phyloP scores from a whole-genome alignment of 1,140 invertebrate species.

The Lineus longissimus region DNA sequence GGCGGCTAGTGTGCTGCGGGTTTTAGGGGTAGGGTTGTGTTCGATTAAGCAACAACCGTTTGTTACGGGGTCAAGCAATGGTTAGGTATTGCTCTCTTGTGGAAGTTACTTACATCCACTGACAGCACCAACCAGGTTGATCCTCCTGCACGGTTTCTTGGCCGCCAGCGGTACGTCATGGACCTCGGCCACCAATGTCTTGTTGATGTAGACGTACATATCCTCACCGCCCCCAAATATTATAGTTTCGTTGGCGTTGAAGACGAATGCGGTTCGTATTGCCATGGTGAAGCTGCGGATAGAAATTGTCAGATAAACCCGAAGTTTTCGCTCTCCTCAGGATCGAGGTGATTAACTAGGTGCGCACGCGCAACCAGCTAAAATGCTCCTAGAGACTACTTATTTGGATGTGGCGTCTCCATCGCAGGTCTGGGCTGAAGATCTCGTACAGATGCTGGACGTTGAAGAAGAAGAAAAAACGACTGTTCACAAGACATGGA shows the following conservation, averaged over 20 bases:
- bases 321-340: not conserved
- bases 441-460: no score
- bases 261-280: conserved; percentile 25
- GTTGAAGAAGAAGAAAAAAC: no score
- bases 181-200: conserved; percentile 24
- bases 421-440: not conserved
- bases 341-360: not conserved
- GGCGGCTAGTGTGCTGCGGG: no score
- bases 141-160: not conserved
- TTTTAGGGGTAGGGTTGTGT: no score
- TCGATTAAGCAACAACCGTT: no score
- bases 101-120: no score
- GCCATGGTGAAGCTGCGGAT: conserved; percentile 27
- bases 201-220: conserved; percentile 32
- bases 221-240: conserved; percentile 31
- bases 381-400: not conserved
- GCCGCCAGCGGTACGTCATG: conserved; percentile 6
- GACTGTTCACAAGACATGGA: no score
- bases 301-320: not conserved
- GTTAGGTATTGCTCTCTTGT: no score
- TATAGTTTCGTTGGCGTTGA: conserved; percentile 23
- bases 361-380: not conserved
- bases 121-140: no score
- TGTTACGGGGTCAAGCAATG: no score
- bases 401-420: not conserved